Base-by-base conservation (phyloP, 2,888 invertebrate species). In the Hypolimnas misippus region DNA sequence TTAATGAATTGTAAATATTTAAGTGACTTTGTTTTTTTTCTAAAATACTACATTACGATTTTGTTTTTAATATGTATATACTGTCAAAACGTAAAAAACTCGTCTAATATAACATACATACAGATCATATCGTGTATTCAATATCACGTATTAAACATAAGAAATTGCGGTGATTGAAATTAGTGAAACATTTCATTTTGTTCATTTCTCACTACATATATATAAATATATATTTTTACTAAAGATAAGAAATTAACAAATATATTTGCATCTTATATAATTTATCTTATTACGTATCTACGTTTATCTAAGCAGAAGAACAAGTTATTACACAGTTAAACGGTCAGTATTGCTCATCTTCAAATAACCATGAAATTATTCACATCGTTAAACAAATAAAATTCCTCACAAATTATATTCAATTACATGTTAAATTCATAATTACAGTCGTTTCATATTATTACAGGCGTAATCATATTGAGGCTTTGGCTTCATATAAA, bases 351-450 rank as follows among this genome's bases (percentile, higher is more conserved):
- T 60, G 59, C 59, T 60, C 53, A 46, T 60, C 54, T 46, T 54
- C 17, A 49, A 60, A 54, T 54, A 54, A 38, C 38, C 19, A 16
- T 35, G 16, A 56, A 50, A 49, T 14, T 56, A 56, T 55, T 38
- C 40, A 61, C 68, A 54, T 63, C 58, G 64, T 67, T 64, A 68
- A 67, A 71, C 68, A 73, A 73, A 75, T 72, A 74, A 70, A 72
- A 74, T 74, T 73, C 73, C 73, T 69, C 71, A 53, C 53, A 71
- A 57, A 73, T 75, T 81, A 81, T 81, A 46, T 49, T 60, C 78
- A 85, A 82, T 84, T 83, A 82, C 73, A 75, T 69, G 76, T 77
- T 78, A 82, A 82, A 46, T 81, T 79, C 78, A 77, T 82, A 85
- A 84, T 84, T 81, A 82, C 78, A 70, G 70, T 1, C 10, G 46